phyloP scores from a whole-genome alignment of 2,113 vertebrate species.

The Recurvirostra avosetta region DNA sequence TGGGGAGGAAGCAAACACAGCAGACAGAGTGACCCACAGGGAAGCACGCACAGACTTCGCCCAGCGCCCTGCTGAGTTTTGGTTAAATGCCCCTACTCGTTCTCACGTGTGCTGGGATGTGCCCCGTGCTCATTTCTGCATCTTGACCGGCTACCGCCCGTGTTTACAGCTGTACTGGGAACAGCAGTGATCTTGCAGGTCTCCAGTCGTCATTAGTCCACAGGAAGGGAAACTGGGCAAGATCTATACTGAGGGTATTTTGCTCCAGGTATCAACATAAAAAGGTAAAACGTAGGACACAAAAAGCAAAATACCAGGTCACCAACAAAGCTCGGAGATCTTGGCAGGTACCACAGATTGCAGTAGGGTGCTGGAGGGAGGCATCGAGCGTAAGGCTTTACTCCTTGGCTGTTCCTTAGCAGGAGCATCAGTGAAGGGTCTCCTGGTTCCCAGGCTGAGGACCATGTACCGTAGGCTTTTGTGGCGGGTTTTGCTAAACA shows the following conservation, averaged over 20 bases:
- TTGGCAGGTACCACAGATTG: background rate
- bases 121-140: background rate
- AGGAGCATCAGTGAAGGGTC: background rate
- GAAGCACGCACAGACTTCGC: background rate
- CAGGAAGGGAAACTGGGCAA: background rate
- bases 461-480: background rate
- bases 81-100: background rate
- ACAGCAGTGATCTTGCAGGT: background rate
- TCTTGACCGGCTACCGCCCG: background rate
- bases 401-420: background rate
- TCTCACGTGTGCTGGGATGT: fast-evolving
- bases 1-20: background rate
- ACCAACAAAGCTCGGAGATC: background rate
- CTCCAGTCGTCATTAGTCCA: background rate
- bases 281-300: background rate
- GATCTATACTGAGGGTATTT: background rate
- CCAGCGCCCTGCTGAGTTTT: background rate
- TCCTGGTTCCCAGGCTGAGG: background rate
- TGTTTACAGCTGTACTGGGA: background rate
- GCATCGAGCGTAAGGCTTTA: background rate
- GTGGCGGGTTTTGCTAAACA: background rate
- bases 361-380: background rate
- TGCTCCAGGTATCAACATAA: background rate
- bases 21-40: background rate
- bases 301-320: background rate